Conservation (phyloP, 2,113 vertebrate genomes). For the Amphiprion percula region DNA sequence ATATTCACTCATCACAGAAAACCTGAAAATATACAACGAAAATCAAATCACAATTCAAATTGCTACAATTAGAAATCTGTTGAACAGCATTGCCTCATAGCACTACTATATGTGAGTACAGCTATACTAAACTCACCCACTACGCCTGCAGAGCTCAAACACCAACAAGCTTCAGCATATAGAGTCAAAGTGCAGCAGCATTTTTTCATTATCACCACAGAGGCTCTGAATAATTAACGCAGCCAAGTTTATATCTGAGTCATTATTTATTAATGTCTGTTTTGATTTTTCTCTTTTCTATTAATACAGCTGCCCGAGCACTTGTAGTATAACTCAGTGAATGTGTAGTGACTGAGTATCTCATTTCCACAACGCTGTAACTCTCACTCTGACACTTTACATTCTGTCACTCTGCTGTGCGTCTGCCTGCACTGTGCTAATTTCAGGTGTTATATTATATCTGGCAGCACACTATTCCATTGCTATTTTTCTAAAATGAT, state of each 20-base stretch:
- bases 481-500: too few species aligned
- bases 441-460: too few species aligned
- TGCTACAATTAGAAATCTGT: not conserved
- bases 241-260: conserved; percentile 9
- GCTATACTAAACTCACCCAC: not conserved
- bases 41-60: not conserved
- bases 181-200: conserved; percentile 39
- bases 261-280: conserved; percentile 34
- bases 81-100: not conserved
- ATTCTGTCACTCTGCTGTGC: not conserved
- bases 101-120: not conserved
- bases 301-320: conserved; percentile 7
- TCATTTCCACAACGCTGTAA: not conserved
- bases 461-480: too few species aligned
- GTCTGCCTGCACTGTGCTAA: too few species aligned
- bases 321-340: not conserved
- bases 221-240: conserved; percentile 47
- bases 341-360: not conserved
- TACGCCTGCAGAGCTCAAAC: not conserved
- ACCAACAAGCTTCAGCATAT: conserved; percentile 21
- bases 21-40: not conserved
- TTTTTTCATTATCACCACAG: conserved; percentile 36
- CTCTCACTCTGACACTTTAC: not conserved
- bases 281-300: conserved; percentile 23
- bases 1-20: not conserved